Evolutionary conservation across 2,888 invertebrate species (phyloP).

Genomic region (Zele albiditarsus): DNA sequence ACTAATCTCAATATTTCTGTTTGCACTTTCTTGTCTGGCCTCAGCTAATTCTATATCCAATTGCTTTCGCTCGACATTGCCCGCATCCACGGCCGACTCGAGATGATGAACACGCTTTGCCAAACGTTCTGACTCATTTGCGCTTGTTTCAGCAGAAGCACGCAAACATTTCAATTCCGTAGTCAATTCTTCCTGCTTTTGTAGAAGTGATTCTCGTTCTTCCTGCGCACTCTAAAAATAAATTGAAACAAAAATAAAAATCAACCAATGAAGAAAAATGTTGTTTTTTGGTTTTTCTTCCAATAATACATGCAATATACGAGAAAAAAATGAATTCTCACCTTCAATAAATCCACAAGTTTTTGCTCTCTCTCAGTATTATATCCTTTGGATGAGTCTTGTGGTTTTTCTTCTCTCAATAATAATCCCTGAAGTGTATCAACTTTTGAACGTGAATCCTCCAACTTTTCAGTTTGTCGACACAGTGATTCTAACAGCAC

Average conservation of each 20-base stretch:
- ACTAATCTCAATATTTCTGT: slow-evolving; percentile 86
- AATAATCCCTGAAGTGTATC: slow-evolving; percentile 88
- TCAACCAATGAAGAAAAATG: background rate
- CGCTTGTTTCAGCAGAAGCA: slow-evolving; percentile 77
- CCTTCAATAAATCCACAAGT: slow-evolving; percentile 87
- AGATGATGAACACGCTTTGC: slow-evolving; percentile 81
- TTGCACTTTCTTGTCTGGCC: slow-evolving; percentile 83
- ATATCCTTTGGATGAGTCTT: slow-evolving; percentile 74
- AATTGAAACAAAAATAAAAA: background rate
- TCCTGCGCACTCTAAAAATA: slow-evolving; percentile 80
- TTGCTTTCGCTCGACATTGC: slow-evolving; percentile 83
- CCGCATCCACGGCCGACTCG: slow-evolving; percentile 84
- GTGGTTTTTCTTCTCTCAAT: slow-evolving; percentile 79
- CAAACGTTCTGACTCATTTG: slow-evolving; percentile 79
- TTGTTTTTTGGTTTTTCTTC: background rate
- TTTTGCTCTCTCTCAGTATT: slow-evolving; percentile 87
- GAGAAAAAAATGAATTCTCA: slow-evolving; percentile 58
- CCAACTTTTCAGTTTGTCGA: slow-evolving; percentile 92
- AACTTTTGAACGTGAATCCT: slow-evolving; percentile 88
- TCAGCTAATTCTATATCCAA: slow-evolving; percentile 82
- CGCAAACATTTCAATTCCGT: slow-evolving; percentile 81
- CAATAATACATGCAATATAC: background rate
- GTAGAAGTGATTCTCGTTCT: slow-evolving; percentile 82
- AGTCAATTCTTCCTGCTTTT: slow-evolving; percentile 86
- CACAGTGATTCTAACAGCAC: slow-evolving; percentile 92